These are phyloP conservation scores for Pachydiplax longipennis DNA, from an alignment of 2,888 invertebrate genomes.

Conservation along the genomic window DNA sequence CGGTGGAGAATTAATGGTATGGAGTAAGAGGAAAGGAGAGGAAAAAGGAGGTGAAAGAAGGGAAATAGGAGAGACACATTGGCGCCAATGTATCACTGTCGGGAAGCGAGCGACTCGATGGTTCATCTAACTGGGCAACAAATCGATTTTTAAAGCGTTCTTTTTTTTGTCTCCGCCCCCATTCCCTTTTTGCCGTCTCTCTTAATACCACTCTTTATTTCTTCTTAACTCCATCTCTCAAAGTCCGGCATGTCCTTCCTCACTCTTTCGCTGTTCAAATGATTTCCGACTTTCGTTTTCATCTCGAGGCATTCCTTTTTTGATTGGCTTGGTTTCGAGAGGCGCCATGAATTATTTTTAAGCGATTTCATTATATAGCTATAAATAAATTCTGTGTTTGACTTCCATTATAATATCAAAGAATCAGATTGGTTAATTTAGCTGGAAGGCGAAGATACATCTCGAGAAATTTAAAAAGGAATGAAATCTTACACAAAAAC, in stretches of 20 bases:
- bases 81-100: slow-evolving; percentile 6
- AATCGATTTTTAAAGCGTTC: background rate
- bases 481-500: no score
- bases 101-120: background rate
- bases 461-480: no score
- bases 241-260: background rate
- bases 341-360: no score
- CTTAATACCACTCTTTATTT: background rate
- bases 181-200: background rate
- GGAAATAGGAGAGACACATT: background rate
- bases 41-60: background rate
- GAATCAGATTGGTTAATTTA: no score
- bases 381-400: no score
- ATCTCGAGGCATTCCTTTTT: no score
- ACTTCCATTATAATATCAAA: no score
- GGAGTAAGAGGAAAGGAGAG: background rate
- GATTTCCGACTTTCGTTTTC: no score
- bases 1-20: background rate
- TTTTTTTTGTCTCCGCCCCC: background rate
- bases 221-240: background rate
- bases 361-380: no score
- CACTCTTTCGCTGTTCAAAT: background rate
- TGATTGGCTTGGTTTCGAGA: no score
- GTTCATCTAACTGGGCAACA: background rate
- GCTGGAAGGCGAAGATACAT: no score